Base-by-base conservation (phyloP, 1,140 invertebrate genomes). In the Cylas formicarius region DNA sequence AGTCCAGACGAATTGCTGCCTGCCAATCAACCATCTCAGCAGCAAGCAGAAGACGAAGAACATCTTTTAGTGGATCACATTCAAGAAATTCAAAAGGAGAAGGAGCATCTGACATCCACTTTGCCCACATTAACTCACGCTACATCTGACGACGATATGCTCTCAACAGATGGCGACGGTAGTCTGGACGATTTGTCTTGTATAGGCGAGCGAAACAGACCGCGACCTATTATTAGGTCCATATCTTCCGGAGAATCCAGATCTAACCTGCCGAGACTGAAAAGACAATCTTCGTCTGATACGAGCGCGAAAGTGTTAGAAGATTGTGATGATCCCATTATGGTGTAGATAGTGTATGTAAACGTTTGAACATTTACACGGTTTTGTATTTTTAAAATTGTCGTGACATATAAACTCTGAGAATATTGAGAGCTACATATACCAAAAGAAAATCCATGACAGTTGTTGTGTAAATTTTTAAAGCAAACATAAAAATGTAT, bases 131-230 rank as follows among this genome's bases (percentile, higher is more conserved):
- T 91, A 32, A 78, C 79, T 4, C 72, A 86, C 45, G 79, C 84
- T 11, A 84, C 83, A 34, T 89, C 86, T 3, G 88, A 91, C 67
- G 86, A 90, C 60, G 88, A 91, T 51, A 72, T 89, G 46, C 75
- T 84, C 36, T 81, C 79, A 1, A 75, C 79, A 3, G 85, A 86
- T 54, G 76, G 73, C 38, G 74, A 75, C 54, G 78, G 80, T 52
- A 81, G 78, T 49, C 70, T 79, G 4, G 80, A 83, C 56, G 80
- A 82, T 67, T 61, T 73, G 38, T 60, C 56, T 7, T 58, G 54
- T 40, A 43, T 60, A 40, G 54, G 46, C 33, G 36, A 41, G 20
- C 32, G 34, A 56, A 55, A 24, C 44, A 53, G 49, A 26, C 48
- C 34, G 10, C 48, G 22, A 42, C 62, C 61, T 6, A 52, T 65